Evolutionary conservation across 2,797 vertebrate genomes (phyloP), one percentile per base, ranked within the genome.

Genomic region (Phrynocephalus vlangalii): DNA sequence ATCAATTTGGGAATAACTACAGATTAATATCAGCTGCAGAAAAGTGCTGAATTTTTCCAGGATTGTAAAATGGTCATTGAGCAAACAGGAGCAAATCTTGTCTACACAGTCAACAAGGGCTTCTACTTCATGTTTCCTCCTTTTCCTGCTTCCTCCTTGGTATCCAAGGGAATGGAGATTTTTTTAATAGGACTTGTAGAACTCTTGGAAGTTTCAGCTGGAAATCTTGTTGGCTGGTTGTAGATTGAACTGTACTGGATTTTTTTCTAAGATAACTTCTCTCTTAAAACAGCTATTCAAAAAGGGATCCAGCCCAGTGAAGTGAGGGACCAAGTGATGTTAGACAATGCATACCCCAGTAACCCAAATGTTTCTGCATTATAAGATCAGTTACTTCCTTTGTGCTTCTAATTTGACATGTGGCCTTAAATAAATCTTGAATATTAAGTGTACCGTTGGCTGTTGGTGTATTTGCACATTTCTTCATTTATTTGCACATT

Each of bases 271-370:
- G 44, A 26, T 87, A 73, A 78, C 24, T 80, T 28, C 72, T 68
- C 26, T 82, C 80, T 26, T 2, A 90, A 91, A 13, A 82, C 68
- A 89, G 9, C 38, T 24, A 5, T 88, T 72, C 90, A 72, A 87
- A 86, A 44, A 13, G n/a, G 85, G 6, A 77, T 84, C 22, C 56
- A 87, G 85, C 90, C 90, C 90, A 91, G 50, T 86, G 79, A 92
- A 83, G 71, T 88, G 79, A 60, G 50, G 48, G 68, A 72, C 83
- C 90, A 91, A 3, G 78, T 90, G 66, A 56, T 88, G 11, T 66
- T 80, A 50, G 83, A 87, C 86, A 91, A 92, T 88, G 80, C 82
- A 82, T 50, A 82, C 87, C 92, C 89, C 85, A 56, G 26, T 60
- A 63, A 48, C 88, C 79, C 66, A 75, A 26, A 71, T 92, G 81